phyloP scores from a whole-genome alignment of 2,888 invertebrate genomes.

The Itoplectis maculator region DNA sequence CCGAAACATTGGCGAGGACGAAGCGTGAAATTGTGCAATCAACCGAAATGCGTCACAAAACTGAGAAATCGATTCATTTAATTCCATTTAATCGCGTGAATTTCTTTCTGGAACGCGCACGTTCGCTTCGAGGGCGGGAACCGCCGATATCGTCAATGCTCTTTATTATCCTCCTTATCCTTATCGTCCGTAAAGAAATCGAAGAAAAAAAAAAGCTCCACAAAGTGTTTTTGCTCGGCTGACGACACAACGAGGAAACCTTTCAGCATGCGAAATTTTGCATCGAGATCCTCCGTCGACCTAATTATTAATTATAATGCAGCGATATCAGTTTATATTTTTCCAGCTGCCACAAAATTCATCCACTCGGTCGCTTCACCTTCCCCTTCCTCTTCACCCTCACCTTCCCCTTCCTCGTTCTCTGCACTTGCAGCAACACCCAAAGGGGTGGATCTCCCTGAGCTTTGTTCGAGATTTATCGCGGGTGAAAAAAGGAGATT shows the following conservation, averaged over 20 bases:
- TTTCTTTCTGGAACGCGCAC: background rate
- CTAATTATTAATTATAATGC: conserved; percentile 35
- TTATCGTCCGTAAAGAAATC: background rate
- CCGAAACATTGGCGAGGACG: too few relatives aligned
- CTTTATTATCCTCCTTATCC: conserved; percentile 21
- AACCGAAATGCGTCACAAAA: too few relatives aligned
- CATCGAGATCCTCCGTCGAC: conserved; percentile 21
- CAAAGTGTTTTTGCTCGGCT: background rate
- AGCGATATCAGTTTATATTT: conserved; percentile 8
- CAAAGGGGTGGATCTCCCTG: background rate
- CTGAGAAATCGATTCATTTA: background rate
- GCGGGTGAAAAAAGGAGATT: conserved; percentile 21
- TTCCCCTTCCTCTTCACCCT: background rate
- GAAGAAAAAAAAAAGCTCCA: background rate
- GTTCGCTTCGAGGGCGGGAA: background rate
- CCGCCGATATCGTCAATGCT: background rate
- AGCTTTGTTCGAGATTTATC: conserved; percentile 13
- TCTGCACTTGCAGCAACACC: too few relatives aligned
- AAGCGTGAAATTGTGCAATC: too few relatives aligned
- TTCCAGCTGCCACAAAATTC: too few relatives aligned
- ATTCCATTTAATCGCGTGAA: background rate
- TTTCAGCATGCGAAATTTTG: conserved; percentile 24
- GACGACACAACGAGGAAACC: conserved; percentile 28
- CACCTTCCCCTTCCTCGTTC: too few relatives aligned
- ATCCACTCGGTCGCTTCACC: background rate